Evolutionary conservation across 2,113 vertebrate species (phyloP).

Genomic region (Balaenoptera acutorostrata): DNA sequence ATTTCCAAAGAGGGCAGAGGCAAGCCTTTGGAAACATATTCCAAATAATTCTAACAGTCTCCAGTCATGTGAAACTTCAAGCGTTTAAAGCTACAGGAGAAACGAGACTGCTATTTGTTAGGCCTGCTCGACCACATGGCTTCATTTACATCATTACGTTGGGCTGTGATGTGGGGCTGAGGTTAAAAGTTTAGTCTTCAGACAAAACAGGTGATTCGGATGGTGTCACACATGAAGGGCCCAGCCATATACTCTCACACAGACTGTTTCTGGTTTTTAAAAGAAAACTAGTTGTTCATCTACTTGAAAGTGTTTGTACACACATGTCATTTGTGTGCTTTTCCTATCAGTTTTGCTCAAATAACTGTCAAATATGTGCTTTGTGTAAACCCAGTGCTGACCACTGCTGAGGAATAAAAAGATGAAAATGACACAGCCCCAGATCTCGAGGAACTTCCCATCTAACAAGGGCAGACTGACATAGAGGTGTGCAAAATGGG

Average conservation of each 20-base stretch:
- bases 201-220: conserved; percentile 64
- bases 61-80: conserved; percentile 52
- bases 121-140: conserved; percentile 39
- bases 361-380: not conserved
- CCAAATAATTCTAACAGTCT: conserved; percentile 50
- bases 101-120: conserved; percentile 33
- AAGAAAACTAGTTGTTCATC: not conserved
- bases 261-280: conserved; percentile 27
- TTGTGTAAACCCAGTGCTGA: not conserved
- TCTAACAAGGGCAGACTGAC: not conserved
- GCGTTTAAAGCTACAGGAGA: conserved; percentile 22
- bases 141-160: conserved; percentile 22
- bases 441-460: not conserved
- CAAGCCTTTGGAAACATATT: conserved; percentile 52
- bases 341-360: conserved; percentile 12
- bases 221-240: not conserved
- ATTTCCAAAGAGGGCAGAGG: conserved; percentile 51
- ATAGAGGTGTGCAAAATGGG: not conserved
- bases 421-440: not conserved
- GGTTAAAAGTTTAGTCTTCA: conserved; percentile 67
- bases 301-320: conserved; percentile 50
- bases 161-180: conserved; percentile 12
- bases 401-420: not conserved
- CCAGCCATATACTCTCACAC: not conserved
- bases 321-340: not conserved